Conservation (phyloP, 2,113 vertebrate species). For the Mus spicilegus region DNA sequence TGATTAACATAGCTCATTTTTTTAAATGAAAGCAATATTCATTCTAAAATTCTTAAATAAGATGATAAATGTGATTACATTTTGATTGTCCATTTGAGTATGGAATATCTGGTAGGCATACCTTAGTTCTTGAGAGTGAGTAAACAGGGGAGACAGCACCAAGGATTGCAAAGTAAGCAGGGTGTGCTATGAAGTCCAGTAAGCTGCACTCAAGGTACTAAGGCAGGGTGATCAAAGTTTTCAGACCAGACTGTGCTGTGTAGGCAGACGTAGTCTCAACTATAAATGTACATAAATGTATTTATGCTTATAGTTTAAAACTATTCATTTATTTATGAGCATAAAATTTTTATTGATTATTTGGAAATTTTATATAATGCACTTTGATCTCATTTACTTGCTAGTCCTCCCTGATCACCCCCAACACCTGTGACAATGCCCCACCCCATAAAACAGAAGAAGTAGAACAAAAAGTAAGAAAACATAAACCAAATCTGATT, state of each 20-base stretch:
- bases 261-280: neutral
- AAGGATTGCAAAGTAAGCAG: neutral
- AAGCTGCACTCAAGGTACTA: neutral
- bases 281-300: neutral
- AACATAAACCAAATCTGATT: neutral
- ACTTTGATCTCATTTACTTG: neutral
- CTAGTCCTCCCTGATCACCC: neutral
- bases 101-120: neutral
- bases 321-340: neutral
- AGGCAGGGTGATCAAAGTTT: neutral
- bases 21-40: neutral
- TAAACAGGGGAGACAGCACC: neutral
- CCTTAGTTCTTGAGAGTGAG: neutral
- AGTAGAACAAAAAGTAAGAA: neutral
- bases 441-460: neutral
- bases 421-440: neutral
- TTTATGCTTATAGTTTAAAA: neutral
- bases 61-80: neutral
- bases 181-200: fast-evolving
- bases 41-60: neutral
- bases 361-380: neutral
- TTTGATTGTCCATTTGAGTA: neutral
- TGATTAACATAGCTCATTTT: neutral
- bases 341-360: neutral
- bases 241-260: too few species aligned